phyloP scores from a whole-genome alignment of 2,797 vertebrate genomes.

The Smutsia gigantea region DNA sequence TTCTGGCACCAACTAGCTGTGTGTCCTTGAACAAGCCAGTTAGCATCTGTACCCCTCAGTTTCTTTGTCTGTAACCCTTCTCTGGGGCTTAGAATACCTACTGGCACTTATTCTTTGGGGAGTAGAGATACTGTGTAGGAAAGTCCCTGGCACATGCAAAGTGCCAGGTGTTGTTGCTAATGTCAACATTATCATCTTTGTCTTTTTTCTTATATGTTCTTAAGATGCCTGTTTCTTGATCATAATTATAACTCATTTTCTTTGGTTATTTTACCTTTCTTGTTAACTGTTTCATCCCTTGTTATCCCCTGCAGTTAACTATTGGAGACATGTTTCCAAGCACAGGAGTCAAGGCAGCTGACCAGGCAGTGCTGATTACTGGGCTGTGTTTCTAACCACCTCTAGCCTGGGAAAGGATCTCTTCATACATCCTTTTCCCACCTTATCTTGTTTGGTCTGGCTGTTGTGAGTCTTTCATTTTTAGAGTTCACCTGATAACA shows the following conservation, averaged over 20 bases:
- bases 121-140: background rate
- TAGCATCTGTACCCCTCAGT: background rate
- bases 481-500: background rate
- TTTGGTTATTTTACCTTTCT: constrained; percentile 24
- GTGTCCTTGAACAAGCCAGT: background rate
- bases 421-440: background rate
- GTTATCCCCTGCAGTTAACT: background rate
- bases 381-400: background rate
- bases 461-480: constrained; percentile 18
- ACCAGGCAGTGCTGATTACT: background rate
- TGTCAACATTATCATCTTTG: background rate
- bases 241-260: background rate
- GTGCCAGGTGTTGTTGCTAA: background rate
- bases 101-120: background rate
- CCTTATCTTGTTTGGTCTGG: background rate
- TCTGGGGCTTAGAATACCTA: background rate
- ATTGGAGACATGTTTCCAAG: background rate
- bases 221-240: constrained; percentile 35
- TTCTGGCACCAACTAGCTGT: background rate
- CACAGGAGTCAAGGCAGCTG: background rate
- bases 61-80: background rate
- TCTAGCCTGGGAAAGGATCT: background rate
- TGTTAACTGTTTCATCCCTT: background rate
- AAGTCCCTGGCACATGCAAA: background rate
- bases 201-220: background rate